Conservation (phyloP, 2,113 vertebrate genomes). For the Piprites chloris region DNA sequence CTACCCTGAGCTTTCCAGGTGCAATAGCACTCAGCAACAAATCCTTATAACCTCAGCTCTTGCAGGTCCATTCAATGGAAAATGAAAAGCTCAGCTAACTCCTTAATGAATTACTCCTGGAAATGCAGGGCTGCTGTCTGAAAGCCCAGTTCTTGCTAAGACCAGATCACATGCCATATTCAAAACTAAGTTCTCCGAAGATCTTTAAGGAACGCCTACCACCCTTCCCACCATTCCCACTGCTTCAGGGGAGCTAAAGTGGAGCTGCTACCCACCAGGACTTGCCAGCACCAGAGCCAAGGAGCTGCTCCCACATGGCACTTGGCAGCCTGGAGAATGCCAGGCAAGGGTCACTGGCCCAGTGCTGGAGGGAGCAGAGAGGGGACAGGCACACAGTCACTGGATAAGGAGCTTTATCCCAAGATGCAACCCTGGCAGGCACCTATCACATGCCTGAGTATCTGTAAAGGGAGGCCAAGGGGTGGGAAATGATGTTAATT, state of each 20-base stretch:
- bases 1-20: background rate
- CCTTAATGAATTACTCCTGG: background rate
- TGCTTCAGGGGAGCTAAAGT: background rate
- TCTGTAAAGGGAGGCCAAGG: constrained; percentile 54
- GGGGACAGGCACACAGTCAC: background rate
- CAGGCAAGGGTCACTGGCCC: too few relatives aligned
- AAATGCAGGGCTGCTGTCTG: background rate
- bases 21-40: accelerated
- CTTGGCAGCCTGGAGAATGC: background rate
- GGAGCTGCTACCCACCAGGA: background rate
- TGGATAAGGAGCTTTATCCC: background rate
- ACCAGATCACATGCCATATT: background rate
- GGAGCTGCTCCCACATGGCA: background rate
- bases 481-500: constrained; percentile 71
- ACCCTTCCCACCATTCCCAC: background rate
- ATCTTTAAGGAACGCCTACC: background rate
- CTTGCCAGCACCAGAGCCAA: background rate
- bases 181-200: background rate
- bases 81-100: background rate
- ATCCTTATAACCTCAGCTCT: background rate
- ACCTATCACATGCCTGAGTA: background rate
- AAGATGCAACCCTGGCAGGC: background rate
- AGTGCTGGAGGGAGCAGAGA: background rate
- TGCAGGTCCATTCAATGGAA: background rate
- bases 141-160: background rate